These are phyloP conservation scores for Leptopilina syphax DNA, from an alignment of 2,888 invertebrate species.

Conservation along the genomic window DNA sequence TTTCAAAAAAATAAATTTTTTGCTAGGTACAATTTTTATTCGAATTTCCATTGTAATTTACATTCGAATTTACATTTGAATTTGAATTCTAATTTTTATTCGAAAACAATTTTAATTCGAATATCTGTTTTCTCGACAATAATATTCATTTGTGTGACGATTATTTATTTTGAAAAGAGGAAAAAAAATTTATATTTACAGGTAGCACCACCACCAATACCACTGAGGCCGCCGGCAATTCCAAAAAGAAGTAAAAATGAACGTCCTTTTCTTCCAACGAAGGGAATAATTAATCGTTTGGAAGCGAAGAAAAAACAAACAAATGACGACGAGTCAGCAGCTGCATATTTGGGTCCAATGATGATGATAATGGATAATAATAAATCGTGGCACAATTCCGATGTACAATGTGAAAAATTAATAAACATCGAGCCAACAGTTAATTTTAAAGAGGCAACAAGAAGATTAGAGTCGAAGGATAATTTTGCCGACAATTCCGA, in stretches of 20 bases:
- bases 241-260: constrained; percentile 76
- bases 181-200: constrained; percentile 44
- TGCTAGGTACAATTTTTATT: too few relatives aligned
- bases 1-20: too few relatives aligned
- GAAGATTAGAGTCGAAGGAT: constrained; percentile 47
- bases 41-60: too few relatives aligned
- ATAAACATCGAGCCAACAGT: constrained; percentile 63
- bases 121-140: too few relatives aligned
- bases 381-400: constrained; percentile 65
- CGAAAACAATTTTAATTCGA: too few relatives aligned
- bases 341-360: constrained; percentile 60
- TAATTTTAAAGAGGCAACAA: constrained; percentile 41
- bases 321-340: constrained; percentile 63
- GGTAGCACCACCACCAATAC: constrained; percentile 77
- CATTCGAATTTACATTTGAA: too few relatives aligned
- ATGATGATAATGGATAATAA: constrained; percentile 13
- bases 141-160: too few relatives aligned
- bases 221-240: constrained; percentile 78
- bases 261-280: constrained; percentile 73
- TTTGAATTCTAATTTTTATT: too few relatives aligned
- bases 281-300: constrained; percentile 72
- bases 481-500: constrained; percentile 59
- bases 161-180: too few relatives aligned
- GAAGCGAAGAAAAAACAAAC: constrained; percentile 57
- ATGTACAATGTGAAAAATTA: constrained; percentile 67